Conservation (phyloP, 2,797 vertebrate genomes). For the Sternotherus odoratus region DNA sequence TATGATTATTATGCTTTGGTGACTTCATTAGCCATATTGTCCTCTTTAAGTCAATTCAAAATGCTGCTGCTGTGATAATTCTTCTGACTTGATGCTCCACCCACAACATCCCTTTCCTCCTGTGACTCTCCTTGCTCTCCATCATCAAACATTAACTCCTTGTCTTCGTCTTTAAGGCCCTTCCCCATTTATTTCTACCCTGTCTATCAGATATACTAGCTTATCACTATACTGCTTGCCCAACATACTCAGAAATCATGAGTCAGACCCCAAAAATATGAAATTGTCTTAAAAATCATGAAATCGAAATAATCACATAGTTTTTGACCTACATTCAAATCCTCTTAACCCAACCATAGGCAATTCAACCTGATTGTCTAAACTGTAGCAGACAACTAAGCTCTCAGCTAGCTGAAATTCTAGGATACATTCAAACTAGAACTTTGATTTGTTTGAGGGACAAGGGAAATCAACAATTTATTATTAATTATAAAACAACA, state of each 20-base stretch:
- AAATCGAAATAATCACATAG: neutral
- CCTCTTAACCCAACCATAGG: fast-evolving
- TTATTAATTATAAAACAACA: neutral
- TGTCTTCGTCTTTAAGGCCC: neutral
- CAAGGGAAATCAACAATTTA: neutral
- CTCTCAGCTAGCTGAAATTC: neutral
- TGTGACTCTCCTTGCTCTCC: fast-evolving
- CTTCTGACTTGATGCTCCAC: fast-evolving
- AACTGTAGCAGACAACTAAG: neutral
- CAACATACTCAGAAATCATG: fast-evolving
- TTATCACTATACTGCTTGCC: fast-evolving
- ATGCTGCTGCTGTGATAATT: neutral
- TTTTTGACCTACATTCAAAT: fast-evolving
- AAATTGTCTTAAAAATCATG: neutral
- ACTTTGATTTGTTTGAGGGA: neutral
- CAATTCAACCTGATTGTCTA: neutral
- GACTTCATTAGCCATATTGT: fast-evolving
- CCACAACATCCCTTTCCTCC: fast-evolving
- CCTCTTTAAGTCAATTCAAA: neutral
- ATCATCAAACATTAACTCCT: fast-evolving
- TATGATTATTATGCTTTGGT: neutral
- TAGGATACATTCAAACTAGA: neutral
- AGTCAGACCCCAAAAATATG: neutral
- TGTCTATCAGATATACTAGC: fast-evolving
- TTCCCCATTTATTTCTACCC: neutral